Base-by-base conservation (phyloP, 2,888 invertebrate species). In the Lasioglossum villosulum region DNA sequence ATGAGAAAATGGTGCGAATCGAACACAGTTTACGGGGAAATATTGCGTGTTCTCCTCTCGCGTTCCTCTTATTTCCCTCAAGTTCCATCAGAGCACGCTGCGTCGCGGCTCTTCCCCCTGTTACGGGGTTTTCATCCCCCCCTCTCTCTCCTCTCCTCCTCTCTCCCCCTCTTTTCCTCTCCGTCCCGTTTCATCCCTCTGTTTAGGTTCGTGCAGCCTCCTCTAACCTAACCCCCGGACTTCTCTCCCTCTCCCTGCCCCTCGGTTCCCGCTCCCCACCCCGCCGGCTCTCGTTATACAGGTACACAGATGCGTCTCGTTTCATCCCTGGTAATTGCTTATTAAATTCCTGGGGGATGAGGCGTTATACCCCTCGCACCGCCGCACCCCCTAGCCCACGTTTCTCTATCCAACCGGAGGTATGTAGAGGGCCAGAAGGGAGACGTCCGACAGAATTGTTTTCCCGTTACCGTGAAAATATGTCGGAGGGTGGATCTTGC, bases 321-420 rank as follows among this genome's bases (percentile, higher is more conserved):
- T 94, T 92, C 93, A 92, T 92, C 92, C 91, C 91, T 91, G 92
- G 93, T 93, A 93, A 94, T 94, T 94, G 94, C 93, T 94, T 94
- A 93, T 94, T 94, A 93, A 94, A 94, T 93, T 94, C 91, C 90
- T 90, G 86, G 91, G 88, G 90, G 87, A 88, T 91, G 89, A 88
- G 90, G 87, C 80, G 85, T 83, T 86, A 84, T 82, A 80, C 84
- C 85, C 75, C 74, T 66, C 42, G 59, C 68, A 78, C 56, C 79
- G 42, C 30, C 70, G n/a, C 56, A 80, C 80, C 79, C 86, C 84
- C 86, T 16, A 5, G 16, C 16, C 59, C 5, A 14, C 86, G 83
- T 88, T 89, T 87, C 90, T 87, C 88, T 85, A 89, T 89, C 86
- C 82, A 87, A 79, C 84, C 86, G 80, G 88, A 88, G 87, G 88